Percentiles rank a stretch among this genome's conserved stretches.
phyloP scores from a whole-genome alignment of 1,140 invertebrate genomes.

The Oncopodura yosiiana region DNA sequence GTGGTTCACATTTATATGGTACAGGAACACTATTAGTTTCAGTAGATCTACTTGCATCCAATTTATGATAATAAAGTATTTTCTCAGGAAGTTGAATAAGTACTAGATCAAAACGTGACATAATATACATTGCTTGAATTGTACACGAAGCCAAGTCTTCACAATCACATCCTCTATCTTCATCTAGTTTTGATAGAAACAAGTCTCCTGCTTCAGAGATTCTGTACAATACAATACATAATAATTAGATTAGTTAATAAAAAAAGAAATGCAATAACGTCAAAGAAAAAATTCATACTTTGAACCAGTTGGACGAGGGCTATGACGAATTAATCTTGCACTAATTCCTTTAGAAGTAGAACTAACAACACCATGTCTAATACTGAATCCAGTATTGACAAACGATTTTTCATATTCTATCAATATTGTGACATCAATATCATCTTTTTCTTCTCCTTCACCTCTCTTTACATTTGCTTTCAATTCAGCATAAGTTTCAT shows the following conservation, averaged over 20 bases:
- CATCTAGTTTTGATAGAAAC: constrained; percentile 5
- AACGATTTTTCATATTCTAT: constrained; percentile 16
- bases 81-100: constrained; percentile 18
- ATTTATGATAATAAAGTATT: constrained; percentile 15
- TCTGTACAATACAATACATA: too few species aligned
- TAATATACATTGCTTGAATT: constrained; percentile 8
- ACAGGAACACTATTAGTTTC: background rate
- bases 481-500: background rate
- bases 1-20: constrained; percentile 7
- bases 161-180: constrained; percentile 17
- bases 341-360: too few species aligned
- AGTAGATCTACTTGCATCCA: constrained; percentile 1
- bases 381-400: background rate
- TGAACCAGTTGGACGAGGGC: too few species aligned
- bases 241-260: too few species aligned
- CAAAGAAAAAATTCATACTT: too few species aligned
- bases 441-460: background rate
- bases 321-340: too few species aligned
- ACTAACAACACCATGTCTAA: too few species aligned
- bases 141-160: constrained; percentile 5
- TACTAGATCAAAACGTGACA: constrained; percentile 13
- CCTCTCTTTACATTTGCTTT: background rate
- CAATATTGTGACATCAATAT: background rate
- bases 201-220: too few species aligned
- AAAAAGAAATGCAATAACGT: too few species aligned